A percentile compares a stretch with the other conserved stretches of the same genome.
Evolutionary conservation across 1,140 invertebrate species (phyloP).

Genomic region (Cydia strobilella): DNA sequence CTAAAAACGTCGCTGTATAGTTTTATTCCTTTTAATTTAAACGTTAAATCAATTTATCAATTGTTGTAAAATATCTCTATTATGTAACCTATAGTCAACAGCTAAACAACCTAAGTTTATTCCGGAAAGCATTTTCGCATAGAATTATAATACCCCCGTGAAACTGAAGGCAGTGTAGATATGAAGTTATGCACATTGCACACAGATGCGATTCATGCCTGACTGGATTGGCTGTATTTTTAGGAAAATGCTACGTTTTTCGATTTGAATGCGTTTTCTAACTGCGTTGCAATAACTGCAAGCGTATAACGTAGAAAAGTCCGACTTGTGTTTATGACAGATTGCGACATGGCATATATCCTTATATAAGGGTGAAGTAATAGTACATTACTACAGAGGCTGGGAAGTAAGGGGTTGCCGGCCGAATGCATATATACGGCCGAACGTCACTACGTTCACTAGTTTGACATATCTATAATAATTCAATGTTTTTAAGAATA

Average conservation of each 20-base stretch:
- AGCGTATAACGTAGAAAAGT: background rate
- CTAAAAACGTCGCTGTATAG: too few relatives aligned
- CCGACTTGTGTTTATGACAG: background rate
- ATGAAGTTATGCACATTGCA: background rate
- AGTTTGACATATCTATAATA: too few relatives aligned
- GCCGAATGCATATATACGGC: too few relatives aligned
- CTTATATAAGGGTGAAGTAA: too few relatives aligned
- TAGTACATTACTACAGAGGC: too few relatives aligned
- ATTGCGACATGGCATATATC: background rate
- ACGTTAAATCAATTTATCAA: too few relatives aligned
- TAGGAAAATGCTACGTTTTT: slow-evolving; percentile 7
- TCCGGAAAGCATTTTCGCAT: background rate
- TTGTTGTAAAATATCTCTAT: too few relatives aligned
- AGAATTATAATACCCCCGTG: background rate
- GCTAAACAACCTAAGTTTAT: background rate
- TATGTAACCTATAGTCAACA: too few relatives aligned
- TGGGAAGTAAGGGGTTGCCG: too few relatives aligned
- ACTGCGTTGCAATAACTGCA: slow-evolving; percentile 4
- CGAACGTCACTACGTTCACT: too few relatives aligned
- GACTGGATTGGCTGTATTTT: background rate
- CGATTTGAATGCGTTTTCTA: slow-evolving; percentile 3
- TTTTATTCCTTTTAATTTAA: too few relatives aligned
- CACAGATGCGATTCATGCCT: slow-evolving; percentile 1
- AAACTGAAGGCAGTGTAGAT: background rate
- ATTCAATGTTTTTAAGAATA: too few relatives aligned